A percentile compares a stretch with the other conserved stretches of the same genome.
Evolutionary conservation across 2,797 vertebrate species (phyloP).

Genomic region (Clarias fuscus): DNA sequence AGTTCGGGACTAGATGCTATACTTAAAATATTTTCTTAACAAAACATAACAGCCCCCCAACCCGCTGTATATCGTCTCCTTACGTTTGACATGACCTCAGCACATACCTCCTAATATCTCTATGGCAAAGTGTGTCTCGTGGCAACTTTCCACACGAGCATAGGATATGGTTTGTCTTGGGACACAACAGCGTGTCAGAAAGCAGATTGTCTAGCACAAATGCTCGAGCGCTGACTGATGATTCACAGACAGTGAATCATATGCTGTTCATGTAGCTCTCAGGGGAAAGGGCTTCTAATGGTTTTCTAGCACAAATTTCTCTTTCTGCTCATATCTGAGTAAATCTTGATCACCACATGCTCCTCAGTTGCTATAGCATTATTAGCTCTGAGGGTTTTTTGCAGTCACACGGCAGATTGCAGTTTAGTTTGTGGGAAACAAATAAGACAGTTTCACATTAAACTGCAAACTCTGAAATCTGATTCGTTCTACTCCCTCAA

Average conservation of each 20-base stretch:
- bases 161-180: conserved; percentile 22
- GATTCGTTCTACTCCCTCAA: conserved; percentile 9
- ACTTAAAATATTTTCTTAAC: background rate
- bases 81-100: conserved; percentile 4
- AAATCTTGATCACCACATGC: conserved; percentile 1
- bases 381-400: conserved; percentile 4
- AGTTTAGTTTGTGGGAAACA: conserved; percentile 10
- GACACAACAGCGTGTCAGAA: conserved; percentile 27
- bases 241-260: conserved; percentile 34
- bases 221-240: conserved; percentile 35
- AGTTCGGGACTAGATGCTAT: background rate
- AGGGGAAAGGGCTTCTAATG: conserved; percentile 13
- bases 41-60: background rate
- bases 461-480: background rate
- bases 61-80: background rate
- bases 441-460: conserved; percentile 23
- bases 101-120: conserved; percentile 18
- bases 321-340: conserved; percentile 28
- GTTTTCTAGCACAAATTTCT: conserved; percentile 13
- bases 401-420: conserved; percentile 12
- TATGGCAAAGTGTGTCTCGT: conserved; percentile 16
- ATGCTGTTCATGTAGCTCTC: conserved; percentile 2
- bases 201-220: conserved; percentile 26
- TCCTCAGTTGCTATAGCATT: conserved; percentile 12
- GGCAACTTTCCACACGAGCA: conserved; percentile 24